Percentiles rank a stretch among this genome's conserved stretches.
These are phyloP conservation scores for Melanotaenia parkinsoni DNA, from an alignment of 2,797 vertebrate genomes.

Conservation along the genomic window DNA sequence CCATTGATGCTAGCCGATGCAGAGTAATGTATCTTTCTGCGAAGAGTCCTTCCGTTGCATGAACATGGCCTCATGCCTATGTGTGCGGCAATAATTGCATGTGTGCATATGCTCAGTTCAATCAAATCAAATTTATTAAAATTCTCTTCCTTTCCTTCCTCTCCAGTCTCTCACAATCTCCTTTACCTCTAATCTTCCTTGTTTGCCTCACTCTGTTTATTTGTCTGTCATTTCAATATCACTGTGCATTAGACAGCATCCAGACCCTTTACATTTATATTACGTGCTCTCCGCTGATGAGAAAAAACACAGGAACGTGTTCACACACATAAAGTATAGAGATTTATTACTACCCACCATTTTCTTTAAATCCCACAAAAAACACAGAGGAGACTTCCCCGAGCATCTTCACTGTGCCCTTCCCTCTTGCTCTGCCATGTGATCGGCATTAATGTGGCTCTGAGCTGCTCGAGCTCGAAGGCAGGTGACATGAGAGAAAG, in stretches of 20 bases:
- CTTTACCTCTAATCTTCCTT: not conserved
- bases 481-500: slow-evolving; percentile 30
- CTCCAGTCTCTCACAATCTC: slow-evolving; percentile 1
- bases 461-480: slow-evolving; percentile 10
- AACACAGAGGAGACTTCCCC: slow-evolving; percentile 3
- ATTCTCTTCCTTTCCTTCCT: not conserved
- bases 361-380: slow-evolving; percentile 18
- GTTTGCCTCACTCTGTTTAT: slow-evolving; percentile 16
- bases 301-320: slow-evolving; percentile 1
- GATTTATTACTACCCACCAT: not conserved
- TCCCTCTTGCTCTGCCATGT: slow-evolving; percentile 17
- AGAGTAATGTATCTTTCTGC: not conserved
- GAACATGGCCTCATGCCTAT: not conserved
- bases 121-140: not conserved
- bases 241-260: slow-evolving; percentile 3
- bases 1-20: not conserved
- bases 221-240: slow-evolving; percentile 25
- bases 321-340: not conserved
- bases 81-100: not conserved
- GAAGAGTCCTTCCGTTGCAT: not conserved
- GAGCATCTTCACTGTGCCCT: not conserved
- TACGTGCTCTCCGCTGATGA: slow-evolving; percentile 8
- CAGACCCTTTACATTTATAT: slow-evolving; percentile 35
- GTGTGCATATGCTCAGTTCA: not conserved
- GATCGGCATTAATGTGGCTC: slow-evolving; percentile 44